Conservation (phyloP, 2,888 invertebrate genomes). For the Cenopis cana region DNA sequence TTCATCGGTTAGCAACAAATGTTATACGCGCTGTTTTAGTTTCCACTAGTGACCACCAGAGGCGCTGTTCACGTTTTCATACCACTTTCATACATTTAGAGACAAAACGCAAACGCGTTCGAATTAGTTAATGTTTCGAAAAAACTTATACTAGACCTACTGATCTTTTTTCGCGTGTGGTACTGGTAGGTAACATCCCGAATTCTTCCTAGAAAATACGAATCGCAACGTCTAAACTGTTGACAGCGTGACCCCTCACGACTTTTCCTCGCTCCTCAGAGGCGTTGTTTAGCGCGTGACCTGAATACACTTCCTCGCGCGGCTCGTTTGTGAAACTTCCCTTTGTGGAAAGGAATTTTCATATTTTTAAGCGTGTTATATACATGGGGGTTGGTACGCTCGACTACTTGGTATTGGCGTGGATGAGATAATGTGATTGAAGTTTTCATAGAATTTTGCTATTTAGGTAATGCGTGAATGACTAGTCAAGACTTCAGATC, state of each 20-base stretch:
- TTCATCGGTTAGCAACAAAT: too few relatives aligned
- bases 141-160: too few relatives aligned
- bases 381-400: neutral
- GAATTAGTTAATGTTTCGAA: too few relatives aligned
- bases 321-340: slow-evolving; percentile 29
- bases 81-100: too few relatives aligned
- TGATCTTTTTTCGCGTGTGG: too few relatives aligned
- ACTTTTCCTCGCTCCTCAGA: slow-evolving; percentile 39
- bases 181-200: neutral
- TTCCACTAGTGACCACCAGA: too few relatives aligned
- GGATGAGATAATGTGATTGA: neutral
- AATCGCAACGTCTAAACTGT: slow-evolving; percentile 8
- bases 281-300: slow-evolving; percentile 46
- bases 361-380: slow-evolving; percentile 24
- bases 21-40: too few relatives aligned
- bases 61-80: too few relatives aligned
- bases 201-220: neutral
- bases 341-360: slow-evolving; percentile 23
- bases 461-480: too few relatives aligned
- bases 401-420: neutral
- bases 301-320: slow-evolving; percentile 37
- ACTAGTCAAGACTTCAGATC: too few relatives aligned
- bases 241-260: slow-evolving; percentile 14
- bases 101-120: too few relatives aligned
- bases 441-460: too few relatives aligned